Evolutionary conservation across 2,888 invertebrate genomes (phyloP).

Genomic region (Perizoma affinitatum): DNA sequence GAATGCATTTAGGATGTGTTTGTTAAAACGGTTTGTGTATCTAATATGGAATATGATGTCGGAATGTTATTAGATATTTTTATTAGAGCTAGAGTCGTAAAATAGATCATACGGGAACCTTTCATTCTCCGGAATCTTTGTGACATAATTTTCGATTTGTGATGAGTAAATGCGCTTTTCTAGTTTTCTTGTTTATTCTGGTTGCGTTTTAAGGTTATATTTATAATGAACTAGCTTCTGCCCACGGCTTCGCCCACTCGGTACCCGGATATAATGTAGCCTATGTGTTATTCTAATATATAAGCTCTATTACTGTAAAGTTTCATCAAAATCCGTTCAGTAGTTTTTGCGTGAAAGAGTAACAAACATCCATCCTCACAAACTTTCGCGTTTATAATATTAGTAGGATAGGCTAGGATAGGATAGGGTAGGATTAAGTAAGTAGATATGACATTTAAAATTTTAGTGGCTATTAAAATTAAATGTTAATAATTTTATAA

Average conservation of each 20-base stretch:
- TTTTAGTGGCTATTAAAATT: constrained; percentile 30
- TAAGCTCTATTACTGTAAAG: no score
- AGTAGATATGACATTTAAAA: constrained; percentile 34
- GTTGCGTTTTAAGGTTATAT: constrained; percentile 29
- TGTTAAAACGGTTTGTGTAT: constrained; percentile 60
- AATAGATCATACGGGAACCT: constrained; percentile 61
- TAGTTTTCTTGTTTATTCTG: constrained; percentile 34
- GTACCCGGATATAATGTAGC: no score
- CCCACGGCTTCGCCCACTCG: no score
- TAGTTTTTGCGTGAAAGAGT: no score
- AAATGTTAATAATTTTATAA: constrained; percentile 33
- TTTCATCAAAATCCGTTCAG: no score
- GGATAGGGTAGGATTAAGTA: no score
- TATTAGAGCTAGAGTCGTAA: constrained; percentile 72
- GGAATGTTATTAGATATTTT: constrained; percentile 77
- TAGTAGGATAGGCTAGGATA: no score
- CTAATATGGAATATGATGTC: constrained; percentile 57
- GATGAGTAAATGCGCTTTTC: constrained; percentile 46
- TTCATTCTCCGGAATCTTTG: constrained; percentile 51
- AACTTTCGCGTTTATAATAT: no score
- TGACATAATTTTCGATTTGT: constrained; percentile 61
- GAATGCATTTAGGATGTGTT: constrained; percentile 49
- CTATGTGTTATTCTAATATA: no score
- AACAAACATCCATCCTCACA: no score
- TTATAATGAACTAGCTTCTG: constrained; percentile 28